phyloP scores from a whole-genome alignment of 2,113 vertebrate species.

The Eidolon helvum region DNA sequence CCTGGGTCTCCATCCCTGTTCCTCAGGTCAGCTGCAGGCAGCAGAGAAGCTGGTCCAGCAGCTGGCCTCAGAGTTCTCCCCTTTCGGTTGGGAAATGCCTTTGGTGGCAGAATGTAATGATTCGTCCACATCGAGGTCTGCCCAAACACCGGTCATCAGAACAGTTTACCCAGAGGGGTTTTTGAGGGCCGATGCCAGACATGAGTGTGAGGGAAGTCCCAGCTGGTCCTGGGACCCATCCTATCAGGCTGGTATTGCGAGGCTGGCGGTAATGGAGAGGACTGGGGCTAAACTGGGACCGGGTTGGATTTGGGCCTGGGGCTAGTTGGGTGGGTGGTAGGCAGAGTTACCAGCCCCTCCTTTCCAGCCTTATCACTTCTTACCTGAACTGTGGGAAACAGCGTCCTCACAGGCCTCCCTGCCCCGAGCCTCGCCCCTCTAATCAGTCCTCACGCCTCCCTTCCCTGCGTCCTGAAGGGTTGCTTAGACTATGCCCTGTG shows the following conservation, averaged over 20 bases:
- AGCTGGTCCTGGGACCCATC: neutral
- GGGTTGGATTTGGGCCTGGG: neutral
- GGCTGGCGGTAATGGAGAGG: fast-evolving
- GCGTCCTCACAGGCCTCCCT: neutral
- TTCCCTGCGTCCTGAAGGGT: neutral
- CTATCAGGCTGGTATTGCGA: neutral
- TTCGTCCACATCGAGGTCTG: neutral
- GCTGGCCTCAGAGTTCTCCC: neutral
- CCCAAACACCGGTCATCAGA: neutral
- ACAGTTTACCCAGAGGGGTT: neutral
- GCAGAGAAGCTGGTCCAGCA: neutral
- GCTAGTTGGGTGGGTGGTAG: neutral
- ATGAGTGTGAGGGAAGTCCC: neutral
- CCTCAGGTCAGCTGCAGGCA: neutral
- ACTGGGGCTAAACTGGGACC: fast-evolving
- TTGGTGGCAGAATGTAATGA: neutral
- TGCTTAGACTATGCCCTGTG: fast-evolving
- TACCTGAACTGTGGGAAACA: neutral
- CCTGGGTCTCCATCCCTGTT: no score
- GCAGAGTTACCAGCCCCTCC: neutral
- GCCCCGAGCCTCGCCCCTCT: neutral
- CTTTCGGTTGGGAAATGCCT: neutral
- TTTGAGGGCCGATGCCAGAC: neutral
- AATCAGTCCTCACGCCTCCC: neutral
- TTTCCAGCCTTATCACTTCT: neutral